These are phyloP conservation scores for Leptodactylus fuscus DNA, from an alignment of 2,113 vertebrate species.

Conservation along the genomic window DNA sequence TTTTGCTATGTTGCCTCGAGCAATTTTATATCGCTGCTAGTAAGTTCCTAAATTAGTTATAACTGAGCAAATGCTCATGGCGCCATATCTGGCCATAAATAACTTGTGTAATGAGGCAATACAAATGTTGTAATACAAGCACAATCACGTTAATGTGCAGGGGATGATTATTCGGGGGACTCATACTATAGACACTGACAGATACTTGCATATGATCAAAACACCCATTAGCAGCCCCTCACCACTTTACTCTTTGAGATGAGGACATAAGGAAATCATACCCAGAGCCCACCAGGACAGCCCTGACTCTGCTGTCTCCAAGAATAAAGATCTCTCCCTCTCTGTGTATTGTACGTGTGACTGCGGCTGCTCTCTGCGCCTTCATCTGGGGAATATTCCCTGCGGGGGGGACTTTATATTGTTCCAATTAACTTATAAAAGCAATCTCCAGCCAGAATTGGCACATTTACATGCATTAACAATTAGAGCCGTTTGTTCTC, in stretches of 20 bases:
- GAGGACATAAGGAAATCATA: background rate
- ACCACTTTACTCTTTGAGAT: background rate
- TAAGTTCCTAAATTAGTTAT: background rate
- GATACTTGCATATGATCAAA: background rate
- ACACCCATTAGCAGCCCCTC: background rate
- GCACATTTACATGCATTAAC: conserved; percentile 50
- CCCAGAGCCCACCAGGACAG: too few relatives aligned
- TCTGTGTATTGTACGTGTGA: background rate
- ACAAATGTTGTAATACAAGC: background rate
- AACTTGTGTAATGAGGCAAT: background rate
- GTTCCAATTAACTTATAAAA: conserved; percentile 46
- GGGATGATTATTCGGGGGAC: background rate
- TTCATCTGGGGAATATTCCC: conserved; percentile 43
- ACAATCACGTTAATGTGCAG: background rate
- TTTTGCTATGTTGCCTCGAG: background rate
- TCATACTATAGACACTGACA: background rate
- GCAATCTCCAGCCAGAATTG: conserved; percentile 37
- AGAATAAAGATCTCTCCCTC: conserved; percentile 8
- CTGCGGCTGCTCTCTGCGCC: background rate
- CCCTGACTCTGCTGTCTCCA: background rate
- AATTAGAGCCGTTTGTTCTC: conserved; percentile 43
- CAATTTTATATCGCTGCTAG: background rate
- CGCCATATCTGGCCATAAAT: background rate
- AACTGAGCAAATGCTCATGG: background rate
- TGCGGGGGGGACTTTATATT: conserved; percentile 37